Base-by-base conservation (phyloP, 1,140 invertebrate genomes). In the Chymomyza costata region DNA sequence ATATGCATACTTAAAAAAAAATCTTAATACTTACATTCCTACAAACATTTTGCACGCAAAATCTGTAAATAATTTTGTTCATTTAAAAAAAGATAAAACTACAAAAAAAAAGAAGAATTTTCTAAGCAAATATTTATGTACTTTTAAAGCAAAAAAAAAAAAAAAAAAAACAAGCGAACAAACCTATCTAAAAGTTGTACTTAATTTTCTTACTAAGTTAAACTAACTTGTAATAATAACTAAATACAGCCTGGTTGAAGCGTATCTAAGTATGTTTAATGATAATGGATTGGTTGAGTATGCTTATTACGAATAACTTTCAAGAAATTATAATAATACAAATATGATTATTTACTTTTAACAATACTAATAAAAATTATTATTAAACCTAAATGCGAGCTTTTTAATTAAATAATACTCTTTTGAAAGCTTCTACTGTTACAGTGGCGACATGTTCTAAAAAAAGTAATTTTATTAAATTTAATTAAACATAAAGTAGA, bases 361-460 rank as follows among this genome's bases (percentile, higher is more conserved):
- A 44, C 71, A 59, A 71, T 71, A 59, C 71, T 76, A 78, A 76
- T 76, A 76, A 76, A 76, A 51, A 71, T 64, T 69, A 73, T 74
- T 71, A 76, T 71, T 76, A 80, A 76, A 71, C 73, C 71, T 80
- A 71, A 11, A n/a, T n/a, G n/a, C n/a, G n/a, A n/a, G n/a, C n/a
- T n/a, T n/a, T n/a, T n/a, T n/a, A n/a, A n/a, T n/a, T n/a, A n/a
- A n/a, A n/a, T n/a, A n/a, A n/a, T n/a, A n/a, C n/a, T n/a, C n/a
- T n/a, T n/a, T n/a, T n/a, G n/a, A n/a, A n/a, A n/a, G n/a, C n/a
- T n/a, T n/a, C n/a, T n/a, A n/a, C n/a, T n/a, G n/a, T n/a, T n/a
- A n/a, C n/a, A n/a, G n/a, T n/a, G n/a, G n/a, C n/a, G n/a, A n/a
- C n/a, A n/a, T n/a, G n/a, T n/a, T n/a, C n/a, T n/a, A n/a, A n/a